Percentiles rank a stretch among this genome's conserved stretches.
Evolutionary conservation across 2,888 invertebrate genomes (phyloP).

Genomic region (Lacanobia oleracea): DNA sequence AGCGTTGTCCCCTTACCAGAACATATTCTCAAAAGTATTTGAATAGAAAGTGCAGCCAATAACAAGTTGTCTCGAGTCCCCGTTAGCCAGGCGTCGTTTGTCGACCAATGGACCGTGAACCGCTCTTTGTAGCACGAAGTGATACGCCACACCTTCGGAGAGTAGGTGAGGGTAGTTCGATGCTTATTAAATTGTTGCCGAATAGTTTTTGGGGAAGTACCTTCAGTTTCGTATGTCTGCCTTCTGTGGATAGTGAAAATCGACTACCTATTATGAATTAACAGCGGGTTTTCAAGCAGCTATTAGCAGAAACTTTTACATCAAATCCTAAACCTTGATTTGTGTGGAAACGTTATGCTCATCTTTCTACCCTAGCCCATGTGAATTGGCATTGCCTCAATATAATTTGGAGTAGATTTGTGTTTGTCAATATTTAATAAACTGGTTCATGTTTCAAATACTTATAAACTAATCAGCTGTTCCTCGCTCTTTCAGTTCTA

Average conservation of each 20-base stretch:
- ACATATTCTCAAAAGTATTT: conserved; percentile 64
- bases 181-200: conserved; percentile 6
- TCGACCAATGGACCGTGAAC: conserved; percentile 32
- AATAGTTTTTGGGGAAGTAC: not conserved
- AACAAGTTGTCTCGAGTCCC: conserved; percentile 60
- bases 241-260: not conserved
- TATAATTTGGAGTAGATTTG: too few relatives aligned
- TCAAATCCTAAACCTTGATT: too few relatives aligned
- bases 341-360: too few relatives aligned
- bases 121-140: not conserved
- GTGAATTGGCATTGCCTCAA: too few relatives aligned
- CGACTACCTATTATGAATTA: too few relatives aligned
- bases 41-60: conserved; percentile 72
- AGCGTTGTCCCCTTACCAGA: conserved; percentile 42
- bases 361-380: too few relatives aligned
- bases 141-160: conserved; percentile 3
- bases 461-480: too few relatives aligned
- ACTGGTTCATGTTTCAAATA: too few relatives aligned
- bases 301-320: too few relatives aligned
- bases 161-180: conserved; percentile 7
- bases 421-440: too few relatives aligned
- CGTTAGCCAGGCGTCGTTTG: conserved; percentile 43
- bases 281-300: too few relatives aligned
- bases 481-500: not conserved
- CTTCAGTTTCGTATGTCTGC: not conserved